Base-by-base conservation (phyloP, 2,797 vertebrate species). In the Rhabdomys pumilio region DNA sequence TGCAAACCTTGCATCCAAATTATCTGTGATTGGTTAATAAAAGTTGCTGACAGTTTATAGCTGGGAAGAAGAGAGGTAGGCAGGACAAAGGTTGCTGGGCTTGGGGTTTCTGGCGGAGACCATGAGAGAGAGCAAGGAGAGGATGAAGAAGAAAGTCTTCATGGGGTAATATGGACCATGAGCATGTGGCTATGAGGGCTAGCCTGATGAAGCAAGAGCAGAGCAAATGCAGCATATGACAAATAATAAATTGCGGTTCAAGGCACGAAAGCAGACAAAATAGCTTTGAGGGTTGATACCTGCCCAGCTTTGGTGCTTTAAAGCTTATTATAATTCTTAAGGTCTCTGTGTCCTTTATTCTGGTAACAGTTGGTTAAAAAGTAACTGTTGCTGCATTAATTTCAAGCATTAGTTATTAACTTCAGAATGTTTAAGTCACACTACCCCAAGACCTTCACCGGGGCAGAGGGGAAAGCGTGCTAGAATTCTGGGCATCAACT, bases 391-490 rank as follows among this genome's bases (percentile, higher is more conserved):
- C n/a, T 3, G 7, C 8, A 72, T 72, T 72, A 38, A 72, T 72
- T 72, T 38, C n/a, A 38, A 38, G n/a, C n/a, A 67, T 34, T 67
- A 72, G 69, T 38, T 72, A 72, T 72, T 72, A 72, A 72, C n/a
- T 72, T n/a, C 34, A 72, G 17, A 20, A 38, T 72, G 69, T 72
- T 72, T 72, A 72, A 72, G 34, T 72, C 69, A 72, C 69, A 72
- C n/a, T 72, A 72, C 69, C 59, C 41, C 2, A 15, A 38, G 47
- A 34, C 55, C 41, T 65, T 29, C 0, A 2, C 19, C 0, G 0
- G 47, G 31, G 24, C 12, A 59, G 34, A 53, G 44, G 17, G n/a
- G 2, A n/a, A 53, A 20, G 4, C 0, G 3, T 47, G 15, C 17
- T 53, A 77, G 38, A 17, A 13, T 34, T 50, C 50, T 41, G 41